Evolutionary conservation across 2,797 vertebrate species (phyloP).

Genomic region (Bryconaethiops microstoma): DNA sequence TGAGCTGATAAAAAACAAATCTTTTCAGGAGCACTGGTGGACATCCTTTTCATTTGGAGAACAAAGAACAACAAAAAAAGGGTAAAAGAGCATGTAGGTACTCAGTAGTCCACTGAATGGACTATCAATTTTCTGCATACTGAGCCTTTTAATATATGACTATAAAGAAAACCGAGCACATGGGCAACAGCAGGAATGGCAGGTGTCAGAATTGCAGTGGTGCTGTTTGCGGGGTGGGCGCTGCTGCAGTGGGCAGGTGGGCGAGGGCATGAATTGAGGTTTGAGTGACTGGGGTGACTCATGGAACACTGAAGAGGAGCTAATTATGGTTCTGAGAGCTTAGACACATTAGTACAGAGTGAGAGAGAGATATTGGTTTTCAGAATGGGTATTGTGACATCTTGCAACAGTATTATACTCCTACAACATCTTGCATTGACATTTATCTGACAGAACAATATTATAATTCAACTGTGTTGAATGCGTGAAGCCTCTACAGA

Average conservation of each 20-base stretch:
- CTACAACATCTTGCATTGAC: no score
- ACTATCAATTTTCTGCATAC: not conserved
- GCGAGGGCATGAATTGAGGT: not conserved
- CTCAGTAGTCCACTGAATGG: not conserved
- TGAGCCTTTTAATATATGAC: not conserved
- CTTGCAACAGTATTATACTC: no score
- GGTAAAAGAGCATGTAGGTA: not conserved
- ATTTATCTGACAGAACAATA: no score
- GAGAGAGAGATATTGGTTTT: no score
- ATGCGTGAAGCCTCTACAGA: no score
- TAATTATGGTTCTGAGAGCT: slow-evolving; percentile 39
- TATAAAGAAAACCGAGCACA: not conserved
- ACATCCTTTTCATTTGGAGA: not conserved
- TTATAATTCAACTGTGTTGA: no score
- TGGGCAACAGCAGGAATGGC: not conserved
- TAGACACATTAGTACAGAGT: slow-evolving; percentile 5
- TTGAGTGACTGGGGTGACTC: not conserved
- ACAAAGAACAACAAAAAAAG: not conserved
- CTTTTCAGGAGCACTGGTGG: not conserved
- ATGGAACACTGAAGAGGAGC: not conserved
- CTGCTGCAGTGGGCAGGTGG: slow-evolving; percentile 8
- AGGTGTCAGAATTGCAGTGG: slow-evolving; percentile 10
- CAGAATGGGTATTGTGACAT: no score
- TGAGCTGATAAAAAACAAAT: not conserved
- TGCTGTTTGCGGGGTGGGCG: not conserved